Percentiles rank a stretch among this genome's conserved stretches.
phyloP scores from a whole-genome alignment of 2,888 invertebrate genomes.

The Sarcophaga subvicina region DNA sequence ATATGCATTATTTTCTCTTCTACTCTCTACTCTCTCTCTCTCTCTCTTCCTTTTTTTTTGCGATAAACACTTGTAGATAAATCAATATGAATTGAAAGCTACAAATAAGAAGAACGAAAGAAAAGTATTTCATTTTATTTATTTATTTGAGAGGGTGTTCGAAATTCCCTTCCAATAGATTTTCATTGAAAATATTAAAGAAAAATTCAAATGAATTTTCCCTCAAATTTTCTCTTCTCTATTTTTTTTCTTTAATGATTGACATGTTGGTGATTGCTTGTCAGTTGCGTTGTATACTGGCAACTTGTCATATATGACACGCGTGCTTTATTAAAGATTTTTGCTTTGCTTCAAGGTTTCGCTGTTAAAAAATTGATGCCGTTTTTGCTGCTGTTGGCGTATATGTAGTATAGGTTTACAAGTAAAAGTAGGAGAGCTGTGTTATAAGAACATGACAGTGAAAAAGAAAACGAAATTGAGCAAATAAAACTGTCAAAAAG shows the following conservation, averaged over 20 bases:
- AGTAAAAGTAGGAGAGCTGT: too few species aligned
- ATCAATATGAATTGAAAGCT: constrained; percentile 42
- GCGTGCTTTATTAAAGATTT: constrained; percentile 68
- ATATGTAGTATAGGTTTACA: background rate
- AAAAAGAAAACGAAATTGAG: constrained; percentile 23
- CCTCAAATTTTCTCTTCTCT: constrained; percentile 11
- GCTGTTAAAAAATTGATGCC: background rate
- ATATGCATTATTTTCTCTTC: constrained; percentile 61
- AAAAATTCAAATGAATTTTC: background rate
- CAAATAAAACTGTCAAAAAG: constrained; percentile 67
- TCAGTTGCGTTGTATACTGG: constrained; percentile 62
- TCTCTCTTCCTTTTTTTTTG: background rate
- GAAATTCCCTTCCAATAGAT: background rate
- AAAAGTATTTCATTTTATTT: constrained; percentile 5
- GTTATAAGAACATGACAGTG: background rate
- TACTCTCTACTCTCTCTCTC: too few species aligned
- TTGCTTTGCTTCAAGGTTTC: constrained; percentile 26
- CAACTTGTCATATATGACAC: constrained; percentile 68
- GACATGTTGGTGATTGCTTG: constrained; percentile 71
- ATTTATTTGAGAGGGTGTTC: background rate
- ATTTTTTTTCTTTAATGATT: constrained; percentile 63
- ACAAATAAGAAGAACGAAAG: background rate
- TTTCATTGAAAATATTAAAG: too few species aligned
- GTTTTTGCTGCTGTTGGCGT: constrained; percentile 5
- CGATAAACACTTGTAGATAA: constrained; percentile 19